These are phyloP conservation scores for Arvicanthis niloticus DNA, from an alignment of 2,113 vertebrate genomes.

Conservation along the genomic window DNA sequence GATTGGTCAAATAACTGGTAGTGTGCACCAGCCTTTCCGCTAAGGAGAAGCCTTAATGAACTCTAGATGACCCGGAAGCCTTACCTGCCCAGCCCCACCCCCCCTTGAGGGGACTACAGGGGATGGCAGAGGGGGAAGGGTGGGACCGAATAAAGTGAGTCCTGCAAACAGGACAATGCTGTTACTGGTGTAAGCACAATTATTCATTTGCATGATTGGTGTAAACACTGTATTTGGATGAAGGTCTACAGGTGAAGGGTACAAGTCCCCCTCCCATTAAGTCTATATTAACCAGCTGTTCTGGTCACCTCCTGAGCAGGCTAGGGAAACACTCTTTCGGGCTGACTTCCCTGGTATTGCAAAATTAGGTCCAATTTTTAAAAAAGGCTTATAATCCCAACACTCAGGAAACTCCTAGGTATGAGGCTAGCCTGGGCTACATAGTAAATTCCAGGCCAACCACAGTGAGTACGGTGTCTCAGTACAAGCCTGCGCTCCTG, in stretches of 20 bases:
- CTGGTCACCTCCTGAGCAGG: background rate
- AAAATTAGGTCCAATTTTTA: background rate
- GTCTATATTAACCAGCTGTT: background rate
- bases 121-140: no score
- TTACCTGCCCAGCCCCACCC: background rate
- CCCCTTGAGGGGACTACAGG: background rate
- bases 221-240: background rate
- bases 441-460: background rate
- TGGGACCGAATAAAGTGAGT: no score
- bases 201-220: background rate
- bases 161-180: background rate
- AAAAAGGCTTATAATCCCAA: background rate
- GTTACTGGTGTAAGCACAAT: background rate
- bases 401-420: background rate
- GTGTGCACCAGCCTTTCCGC: background rate
- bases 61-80: background rate
- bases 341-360: background rate
- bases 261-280: background rate
- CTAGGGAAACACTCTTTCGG: background rate
- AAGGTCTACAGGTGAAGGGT: no score
- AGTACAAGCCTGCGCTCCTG: background rate
- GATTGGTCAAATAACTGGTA: background rate
- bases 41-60: background rate
- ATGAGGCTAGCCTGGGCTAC: background rate
- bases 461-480: background rate